phyloP scores from a whole-genome alignment of 2,113 vertebrate species.

The Zapornia atra region DNA sequence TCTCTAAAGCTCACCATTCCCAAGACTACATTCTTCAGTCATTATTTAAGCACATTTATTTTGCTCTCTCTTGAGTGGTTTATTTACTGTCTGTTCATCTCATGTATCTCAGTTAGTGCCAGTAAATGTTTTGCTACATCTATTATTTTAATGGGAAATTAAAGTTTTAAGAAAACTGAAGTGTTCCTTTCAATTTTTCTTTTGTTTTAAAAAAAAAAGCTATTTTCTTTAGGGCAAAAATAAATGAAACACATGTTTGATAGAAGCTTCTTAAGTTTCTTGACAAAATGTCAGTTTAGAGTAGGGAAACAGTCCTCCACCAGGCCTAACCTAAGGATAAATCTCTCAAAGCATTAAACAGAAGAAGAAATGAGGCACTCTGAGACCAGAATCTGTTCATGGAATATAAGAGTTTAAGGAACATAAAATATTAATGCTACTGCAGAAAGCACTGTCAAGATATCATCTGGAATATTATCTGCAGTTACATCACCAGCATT shows the following conservation, averaged over 20 bases:
- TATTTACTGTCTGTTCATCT: not conserved
- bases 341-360: not conserved
- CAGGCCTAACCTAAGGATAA: not conserved
- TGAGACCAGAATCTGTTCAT: not conserved
- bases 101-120: not conserved
- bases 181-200: not conserved
- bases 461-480: not conserved
- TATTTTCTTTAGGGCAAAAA: not conserved
- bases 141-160: not conserved
- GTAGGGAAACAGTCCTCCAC: not conserved
- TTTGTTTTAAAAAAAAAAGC: not conserved
- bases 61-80: not conserved
- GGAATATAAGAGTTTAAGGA: not conserved
- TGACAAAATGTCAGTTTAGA: not conserved
- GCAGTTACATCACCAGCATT: not conserved
- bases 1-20: not conserved
- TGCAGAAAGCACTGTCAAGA: not conserved
- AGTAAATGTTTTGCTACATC: not conserved
- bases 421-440: conserved; percentile 26
- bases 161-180: not conserved
- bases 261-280: not conserved
- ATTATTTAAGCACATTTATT: not conserved
- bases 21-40: not conserved
- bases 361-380: not conserved
- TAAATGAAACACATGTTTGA: not conserved